phyloP scores from a whole-genome alignment of 2,888 invertebrate species.

The Megaustenia siamemsis region DNA sequence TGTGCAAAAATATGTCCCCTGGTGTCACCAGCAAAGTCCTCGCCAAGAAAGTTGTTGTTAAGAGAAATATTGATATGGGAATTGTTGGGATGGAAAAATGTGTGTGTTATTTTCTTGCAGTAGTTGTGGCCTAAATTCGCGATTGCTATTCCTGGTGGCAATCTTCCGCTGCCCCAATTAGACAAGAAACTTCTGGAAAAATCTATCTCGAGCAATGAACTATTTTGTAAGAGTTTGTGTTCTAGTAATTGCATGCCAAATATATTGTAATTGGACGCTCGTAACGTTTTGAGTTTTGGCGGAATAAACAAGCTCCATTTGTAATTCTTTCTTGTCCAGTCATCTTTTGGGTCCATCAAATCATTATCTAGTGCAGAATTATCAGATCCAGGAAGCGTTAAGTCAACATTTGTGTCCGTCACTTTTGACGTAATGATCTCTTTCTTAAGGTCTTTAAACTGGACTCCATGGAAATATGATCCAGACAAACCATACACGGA shows the following conservation, averaged over 20 bases:
- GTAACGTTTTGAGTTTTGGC: conserved; percentile 13
- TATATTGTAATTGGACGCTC: neutral
- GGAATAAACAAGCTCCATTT: neutral
- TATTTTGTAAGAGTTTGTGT: neutral
- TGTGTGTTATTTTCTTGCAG: neutral
- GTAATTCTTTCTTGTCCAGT: too few species aligned
- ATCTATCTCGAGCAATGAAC: neutral
- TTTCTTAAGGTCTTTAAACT: neutral
- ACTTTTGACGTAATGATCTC: too few species aligned
- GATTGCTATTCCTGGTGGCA: neutral
- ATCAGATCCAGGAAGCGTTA: neutral
- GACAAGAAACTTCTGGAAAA: conserved; percentile 30
- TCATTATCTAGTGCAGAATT: too few species aligned
- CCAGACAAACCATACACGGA: neutral
- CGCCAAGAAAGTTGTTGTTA: conserved; percentile 26
- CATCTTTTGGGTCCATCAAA: neutral
- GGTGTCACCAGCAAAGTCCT: conserved; percentile 8
- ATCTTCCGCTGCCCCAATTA: neutral
- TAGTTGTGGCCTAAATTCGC: conserved; percentile 2
- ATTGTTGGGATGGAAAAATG: neutral
- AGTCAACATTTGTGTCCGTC: too few species aligned
- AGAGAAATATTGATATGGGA: neutral
- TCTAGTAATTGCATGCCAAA: conserved; percentile 34
- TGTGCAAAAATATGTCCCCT: neutral
- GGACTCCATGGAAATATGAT: neutral